A percentile compares a stretch with the other conserved stretches of the same genome.
Evolutionary conservation across 2,797 vertebrate species (phyloP).

Genomic region (Vireo griseus): DNA sequence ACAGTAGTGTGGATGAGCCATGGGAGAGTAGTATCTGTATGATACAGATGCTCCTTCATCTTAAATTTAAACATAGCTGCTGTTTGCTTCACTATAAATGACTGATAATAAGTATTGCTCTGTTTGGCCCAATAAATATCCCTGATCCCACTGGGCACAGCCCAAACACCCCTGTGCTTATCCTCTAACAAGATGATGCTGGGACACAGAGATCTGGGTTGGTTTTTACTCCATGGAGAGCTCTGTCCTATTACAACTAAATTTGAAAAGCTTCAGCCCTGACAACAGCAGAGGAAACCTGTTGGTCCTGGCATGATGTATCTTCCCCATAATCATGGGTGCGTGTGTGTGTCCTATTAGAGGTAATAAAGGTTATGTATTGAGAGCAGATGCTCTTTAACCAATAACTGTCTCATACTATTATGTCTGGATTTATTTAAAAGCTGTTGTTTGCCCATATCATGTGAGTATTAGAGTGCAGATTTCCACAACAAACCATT

Average conservation of each 20-base stretch:
- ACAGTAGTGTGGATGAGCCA: not conserved
- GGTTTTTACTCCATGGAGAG: not conserved
- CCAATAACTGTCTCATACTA: constrained; percentile 9
- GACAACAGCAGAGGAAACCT: not conserved
- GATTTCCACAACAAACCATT: not conserved
- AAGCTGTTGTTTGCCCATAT: not conserved
- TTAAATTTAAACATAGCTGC: not conserved
- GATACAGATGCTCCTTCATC: not conserved
- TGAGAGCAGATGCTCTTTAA: constrained; percentile 40
- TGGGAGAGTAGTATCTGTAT: not conserved
- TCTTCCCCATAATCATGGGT: not conserved
- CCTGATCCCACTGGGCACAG: not conserved
- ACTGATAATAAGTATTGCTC: not conserved
- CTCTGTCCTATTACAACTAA: not conserved
- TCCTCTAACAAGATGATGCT: not conserved
- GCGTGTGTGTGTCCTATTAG: not conserved
- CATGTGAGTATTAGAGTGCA: not conserved
- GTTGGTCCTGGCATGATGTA: not conserved
- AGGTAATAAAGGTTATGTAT: constrained; percentile 6
- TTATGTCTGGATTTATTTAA: constrained; percentile 24
- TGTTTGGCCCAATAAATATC: not conserved
- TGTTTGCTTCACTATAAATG: not conserved
- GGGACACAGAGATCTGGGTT: not conserved
- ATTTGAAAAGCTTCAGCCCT: not conserved
- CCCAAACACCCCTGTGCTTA: not conserved